Evolutionary conservation across 2,888 invertebrate genomes (phyloP).

Genomic region (Cordilura impudica): DNA sequence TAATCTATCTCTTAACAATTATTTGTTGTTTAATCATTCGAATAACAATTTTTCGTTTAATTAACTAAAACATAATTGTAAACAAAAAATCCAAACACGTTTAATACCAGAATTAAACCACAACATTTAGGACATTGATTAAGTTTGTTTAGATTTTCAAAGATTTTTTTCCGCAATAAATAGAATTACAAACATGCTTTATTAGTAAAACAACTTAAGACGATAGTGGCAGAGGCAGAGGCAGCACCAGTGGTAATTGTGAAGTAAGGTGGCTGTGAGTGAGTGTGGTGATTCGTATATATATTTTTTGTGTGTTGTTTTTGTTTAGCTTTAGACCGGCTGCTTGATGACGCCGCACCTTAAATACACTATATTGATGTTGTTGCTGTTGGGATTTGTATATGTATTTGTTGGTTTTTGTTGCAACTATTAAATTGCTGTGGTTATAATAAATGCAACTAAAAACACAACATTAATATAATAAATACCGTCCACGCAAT

Average conservation of each 20-base stretch:
- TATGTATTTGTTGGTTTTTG: conserved; percentile 41
- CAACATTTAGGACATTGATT: conserved; percentile 61
- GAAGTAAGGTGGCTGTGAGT: conserved; percentile 49
- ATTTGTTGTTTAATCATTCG: conserved; percentile 25
- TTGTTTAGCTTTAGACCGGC: conserved; percentile 47
- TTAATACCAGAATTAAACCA: conserved; percentile 52
- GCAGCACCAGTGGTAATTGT: neutral
- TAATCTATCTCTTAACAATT: neutral
- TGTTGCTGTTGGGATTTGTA: conserved; percentile 37
- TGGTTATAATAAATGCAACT: conserved; percentile 65
- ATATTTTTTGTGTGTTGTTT: neutral
- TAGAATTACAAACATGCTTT: conserved; percentile 56
- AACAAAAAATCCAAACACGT: conserved; percentile 49
- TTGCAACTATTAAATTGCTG: conserved; percentile 58
- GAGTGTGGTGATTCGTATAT: conserved; percentile 20
- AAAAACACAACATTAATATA: conserved; percentile 68
- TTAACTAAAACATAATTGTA: conserved; percentile 51
- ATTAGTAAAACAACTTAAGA: conserved; percentile 44
- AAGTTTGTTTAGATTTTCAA: conserved; percentile 61
- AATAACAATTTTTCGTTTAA: conserved; percentile 50
- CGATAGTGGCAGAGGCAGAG: conserved; percentile 33
- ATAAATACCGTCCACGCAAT: conserved; percentile 76
- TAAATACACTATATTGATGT: conserved; percentile 58
- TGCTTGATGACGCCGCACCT: conserved; percentile 63
- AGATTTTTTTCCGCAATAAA: conserved; percentile 58